Evolutionary conservation across 2,797 vertebrate genomes (phyloP), one percentile per base, ranked within the genome.

Genomic region (Oryzias dopingdopingensis): DNA sequence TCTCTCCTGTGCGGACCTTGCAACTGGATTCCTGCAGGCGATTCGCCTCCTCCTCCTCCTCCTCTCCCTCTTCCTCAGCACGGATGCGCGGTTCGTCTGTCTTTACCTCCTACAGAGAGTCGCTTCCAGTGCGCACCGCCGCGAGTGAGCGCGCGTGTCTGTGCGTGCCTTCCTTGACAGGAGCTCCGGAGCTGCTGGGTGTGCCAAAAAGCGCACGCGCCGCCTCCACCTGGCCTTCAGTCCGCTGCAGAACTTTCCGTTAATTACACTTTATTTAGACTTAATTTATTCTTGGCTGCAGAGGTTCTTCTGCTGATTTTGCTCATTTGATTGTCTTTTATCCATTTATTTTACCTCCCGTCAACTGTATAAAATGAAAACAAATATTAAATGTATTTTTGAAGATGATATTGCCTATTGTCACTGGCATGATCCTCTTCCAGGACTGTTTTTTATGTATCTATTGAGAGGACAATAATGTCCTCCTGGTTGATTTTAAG

Each of bases 1-100:
- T 15, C 16, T 42, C 65, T 69, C 48, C 46, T 53, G 75, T 55
- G 63, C 56, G 60, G 75, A 84, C 81, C 86, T 82, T 60, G 66
- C 77, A 68, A 68, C 29, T 60, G 72, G 75, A 85, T 84, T 84
- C 86, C 83, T 80, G 71, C 71, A 82, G 79, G 76, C 80, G 69
- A 75, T 59, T 47, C 62, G 37, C 66, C 73, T 29, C 26, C 26
- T 43, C n/a, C 14, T 52, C 44, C 41, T 7, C 52, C 65, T 53
- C 71, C 62, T 41, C 65, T 67, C 69, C 62, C 65, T 67, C 49
- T 41, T 70, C 65, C 4, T 44, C 64, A 71, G 59, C 71, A 68
- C 59, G 65, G 70, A 70, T 77, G 76, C 74, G 72, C n/a, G 65
- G 58, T 54, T 67, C 59, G 67, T 61, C 67, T 44, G 64, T 63